Evolutionary conservation across 2,888 invertebrate genomes (phyloP), one percentile per base, ranked within the genome.

Genomic region (Eulithis testata): DNA sequence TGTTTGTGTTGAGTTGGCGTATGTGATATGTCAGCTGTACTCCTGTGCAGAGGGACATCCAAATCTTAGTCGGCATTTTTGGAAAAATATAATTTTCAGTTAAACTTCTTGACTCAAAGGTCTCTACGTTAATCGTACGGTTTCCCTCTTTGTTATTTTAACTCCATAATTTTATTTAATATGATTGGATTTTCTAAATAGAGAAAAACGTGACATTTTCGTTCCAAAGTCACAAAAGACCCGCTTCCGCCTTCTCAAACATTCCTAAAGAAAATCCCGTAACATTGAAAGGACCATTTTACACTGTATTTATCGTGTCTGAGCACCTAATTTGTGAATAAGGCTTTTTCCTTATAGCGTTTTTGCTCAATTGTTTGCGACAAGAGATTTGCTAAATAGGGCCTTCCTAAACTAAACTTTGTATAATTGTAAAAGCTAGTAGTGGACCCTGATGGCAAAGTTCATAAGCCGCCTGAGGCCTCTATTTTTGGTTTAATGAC

Each of bases 271-370:
- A 54, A 54, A 54, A 61, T 61, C 54, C 60, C 49, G 47, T 61
- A n/a, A 61, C 49, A 54, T 61, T 61, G 53, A 53, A 61, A 47
- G 53, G 27, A 21, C 60, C 49, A 54, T 54, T 61, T 61, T 61
- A 61, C 60, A 61, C 31, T 61, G 60, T 61, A 61, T 49, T 61
- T 61, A 61, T 61, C 54, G 60, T 54, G 60, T 61, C 60, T 61
- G 54, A 61, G 60, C 54, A 61, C 60, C 60, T 61, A 54, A 61
- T 61, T 61, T 54, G 60, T 54, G 54, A 61, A 61, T 60, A 54
- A 61, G 60, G 40, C 27, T 54, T 60, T 54, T 60, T 60, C 60
- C 60, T 60, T 53, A 53, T 44, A 36, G 45, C 43, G n/a, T 36
- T 53, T 52, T 47, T 54, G 53, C 60, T 54, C 54, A 54, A 61